Base-by-base conservation (phyloP, 2,113 vertebrate genomes). In the Dascyllus trimaculatus region DNA sequence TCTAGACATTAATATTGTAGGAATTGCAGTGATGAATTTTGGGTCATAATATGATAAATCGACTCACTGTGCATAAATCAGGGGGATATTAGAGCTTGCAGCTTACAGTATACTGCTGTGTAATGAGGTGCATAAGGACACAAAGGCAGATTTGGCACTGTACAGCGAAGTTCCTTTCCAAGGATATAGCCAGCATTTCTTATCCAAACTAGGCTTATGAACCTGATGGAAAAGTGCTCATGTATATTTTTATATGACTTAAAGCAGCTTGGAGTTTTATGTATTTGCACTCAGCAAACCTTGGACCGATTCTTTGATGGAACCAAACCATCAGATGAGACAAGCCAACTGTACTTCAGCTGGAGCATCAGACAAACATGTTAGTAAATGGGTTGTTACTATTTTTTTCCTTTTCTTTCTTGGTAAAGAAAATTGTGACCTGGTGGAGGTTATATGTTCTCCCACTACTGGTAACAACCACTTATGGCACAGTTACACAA, bases 151-250 rank as follows among this genome's bases (percentile, higher is more conserved):
- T 10, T 35, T 35, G 32, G 32, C 32, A 35, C 8, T 35, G 32
- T 8, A 35, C 8, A 35, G 9, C 7, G 32, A 46, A 46, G 14
- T 46, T 46, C 45, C 45, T 17, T 35, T 35, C 48, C 15, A 54
- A 48, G 10, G 14, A 66, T 48, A 71, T 60, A 66, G 59, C 49
- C 10, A 73, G 32, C 40, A 24, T 54, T 48, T 67, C 18, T n/a
- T 53, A 40, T 57, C 49, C 62, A 45, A 68, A 43, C 24, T 1
- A 25, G 48, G 49, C n/a, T 22, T 40, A 51, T 67, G 68, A 21
- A 71, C 4, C 46, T 15, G 18, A 51, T 56, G 38, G 13, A 57
- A 6, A 66, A 46, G 19, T 60, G 22, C 11, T 74, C 48, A 22
- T 52, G 43, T 4, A 52, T 61, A 57, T 63, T 58, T 63, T 43